These are phyloP conservation scores for Caenorhabditis angaria DNA, from an alignment of 2,888 invertebrate species.

Conservation along the genomic window DNA sequence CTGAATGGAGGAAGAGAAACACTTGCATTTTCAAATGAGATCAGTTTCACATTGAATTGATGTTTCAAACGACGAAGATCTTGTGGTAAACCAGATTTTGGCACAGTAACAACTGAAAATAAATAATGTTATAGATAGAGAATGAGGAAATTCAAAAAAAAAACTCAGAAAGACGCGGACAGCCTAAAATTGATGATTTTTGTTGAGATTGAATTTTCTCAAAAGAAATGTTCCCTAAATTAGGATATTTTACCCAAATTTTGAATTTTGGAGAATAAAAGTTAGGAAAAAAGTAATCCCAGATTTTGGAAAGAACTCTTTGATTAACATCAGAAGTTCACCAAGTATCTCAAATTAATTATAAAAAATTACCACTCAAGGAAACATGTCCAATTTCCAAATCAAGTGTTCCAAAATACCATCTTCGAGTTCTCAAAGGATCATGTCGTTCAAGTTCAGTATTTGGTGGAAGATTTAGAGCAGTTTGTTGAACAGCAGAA, in stretches of 20 bases:
- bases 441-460: slow-evolving; percentile 60
- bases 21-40: slow-evolving; percentile 92
- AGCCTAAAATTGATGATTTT: neutral
- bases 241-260: no score
- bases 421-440: slow-evolving; percentile 77
- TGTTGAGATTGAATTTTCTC: slow-evolving; percentile 4
- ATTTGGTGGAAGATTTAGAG: slow-evolving; percentile 60
- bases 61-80: slow-evolving; percentile 84
- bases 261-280: no score
- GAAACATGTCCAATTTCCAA: slow-evolving; percentile 84
- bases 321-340: no score
- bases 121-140: neutral
- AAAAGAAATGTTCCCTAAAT: no score
- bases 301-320: no score
- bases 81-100: slow-evolving; percentile 79
- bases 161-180: no score
- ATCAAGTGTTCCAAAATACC: slow-evolving; percentile 86
- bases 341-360: no score
- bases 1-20: slow-evolving; percentile 87
- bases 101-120: slow-evolving; percentile 87
- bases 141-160: neutral
- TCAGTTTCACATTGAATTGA: slow-evolving; percentile 85
- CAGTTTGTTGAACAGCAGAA: slow-evolving; percentile 54
- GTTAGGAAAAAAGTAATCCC: no score
- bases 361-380: slow-evolving; percentile 79